Evolutionary conservation across 2,797 vertebrate species (phyloP), one percentile per base, ranked within the genome.

Genomic region (Podarcis siculus): DNA sequence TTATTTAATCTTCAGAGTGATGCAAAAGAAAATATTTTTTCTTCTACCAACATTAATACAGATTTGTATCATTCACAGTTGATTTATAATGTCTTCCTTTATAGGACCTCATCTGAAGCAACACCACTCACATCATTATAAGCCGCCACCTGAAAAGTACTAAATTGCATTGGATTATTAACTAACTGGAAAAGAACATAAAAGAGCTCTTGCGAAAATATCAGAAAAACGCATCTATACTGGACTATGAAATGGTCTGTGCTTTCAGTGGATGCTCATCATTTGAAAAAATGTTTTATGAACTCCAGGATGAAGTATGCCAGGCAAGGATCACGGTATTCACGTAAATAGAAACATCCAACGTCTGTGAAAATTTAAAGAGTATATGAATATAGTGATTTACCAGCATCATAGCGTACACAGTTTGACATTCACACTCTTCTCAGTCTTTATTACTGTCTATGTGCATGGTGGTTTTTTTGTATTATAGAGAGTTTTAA

Each of bases 41-140:
- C 23, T 35, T 37, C 69, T 73, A 25, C 10, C 19, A 72, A 30
- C 13, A 64, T 73, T 42, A 81, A 72, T 37, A 42, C 72, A n/a
- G 19, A 25, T 39, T 72, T 81, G 72, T 81, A 61, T 42, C 30
- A 81, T 25, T 21, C 17, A 80, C 23, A 30, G 37, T 73, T 94
- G 67, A 81, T 89, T 90, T 83, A 78, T 89, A 0, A 32, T 61
- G 80, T 8, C 79, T 42, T 89, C 79, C 66, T 92, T 77, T 88
- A 83, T 79, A 99, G 98, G 98, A 90, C 96, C 98, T 89, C 97
- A 97, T 92, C 97, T 98, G 89, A 98, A 97, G 89, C 98, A 98
- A 80, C 98, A 97, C 90, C 98, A 98, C 91, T 91, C 97, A 66
- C 98, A 98, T 90, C 98, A 98, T 86, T 97, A 98, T 95, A 98